These are phyloP conservation scores for Perizoma flavofasciatum DNA, from an alignment of 2,888 invertebrate genomes.

Conservation along the genomic window DNA sequence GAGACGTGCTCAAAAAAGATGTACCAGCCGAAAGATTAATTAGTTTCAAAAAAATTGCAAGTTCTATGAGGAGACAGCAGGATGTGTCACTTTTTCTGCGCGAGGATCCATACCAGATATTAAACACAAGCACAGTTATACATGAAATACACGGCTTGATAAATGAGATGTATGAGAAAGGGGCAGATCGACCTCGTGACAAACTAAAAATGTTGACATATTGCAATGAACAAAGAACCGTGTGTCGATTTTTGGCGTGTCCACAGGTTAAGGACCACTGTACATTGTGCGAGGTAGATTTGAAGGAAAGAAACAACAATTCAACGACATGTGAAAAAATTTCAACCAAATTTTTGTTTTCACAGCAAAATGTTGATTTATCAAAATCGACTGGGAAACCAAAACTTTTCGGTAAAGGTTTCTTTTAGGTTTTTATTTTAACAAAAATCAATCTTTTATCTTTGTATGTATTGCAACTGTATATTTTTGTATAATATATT, in stretches of 20 bases:
- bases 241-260: conserved; percentile 65
- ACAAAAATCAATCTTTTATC: no score
- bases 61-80: conserved; percentile 5
- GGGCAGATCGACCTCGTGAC: neutral
- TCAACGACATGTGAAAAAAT: conserved; percentile 50
- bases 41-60: conserved; percentile 34
- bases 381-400: no score
- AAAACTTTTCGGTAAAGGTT: no score
- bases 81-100: neutral
- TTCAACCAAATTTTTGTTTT: conserved; percentile 45
- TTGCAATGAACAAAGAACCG: conserved; percentile 47
- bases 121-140: conserved; percentile 18
- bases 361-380: conserved; percentile 19
- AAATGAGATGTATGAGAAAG: conserved; percentile 3
- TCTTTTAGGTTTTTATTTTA: no score
- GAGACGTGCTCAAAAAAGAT: conserved; percentile 41
- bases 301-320: conserved; percentile 33
- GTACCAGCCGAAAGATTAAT: conserved; percentile 38
- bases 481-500: neutral
- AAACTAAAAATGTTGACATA: conserved; percentile 55
- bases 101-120: conserved; percentile 15
- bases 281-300: conserved; percentile 57
- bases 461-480: no score
- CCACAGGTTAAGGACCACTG: conserved; percentile 53
- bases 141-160: conserved; percentile 20